These are phyloP conservation scores for Chamaetylas fuelleborni DNA, from an alignment of 2,113 vertebrate genomes.

Conservation along the genomic window DNA sequence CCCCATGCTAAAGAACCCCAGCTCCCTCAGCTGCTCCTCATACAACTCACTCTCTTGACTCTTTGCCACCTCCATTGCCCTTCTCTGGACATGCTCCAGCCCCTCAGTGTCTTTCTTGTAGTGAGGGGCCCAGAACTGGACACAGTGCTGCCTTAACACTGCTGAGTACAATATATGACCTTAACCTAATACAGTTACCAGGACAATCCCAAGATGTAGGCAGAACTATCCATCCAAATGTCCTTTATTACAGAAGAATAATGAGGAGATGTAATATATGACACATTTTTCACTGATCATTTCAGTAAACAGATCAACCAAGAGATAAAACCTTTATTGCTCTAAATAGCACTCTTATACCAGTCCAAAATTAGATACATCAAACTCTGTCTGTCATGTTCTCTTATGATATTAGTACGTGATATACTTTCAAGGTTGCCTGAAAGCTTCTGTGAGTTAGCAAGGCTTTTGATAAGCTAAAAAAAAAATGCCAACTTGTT, in stretches of 20 bases:
- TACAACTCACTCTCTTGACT: background rate
- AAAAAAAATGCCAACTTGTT: background rate
- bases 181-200: background rate
- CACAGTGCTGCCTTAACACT: background rate
- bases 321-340: slow-evolving; percentile 19
- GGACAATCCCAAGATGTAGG: background rate
- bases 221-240: background rate
- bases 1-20: background rate
- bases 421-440: slow-evolving; percentile 18
- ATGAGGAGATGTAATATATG: background rate
- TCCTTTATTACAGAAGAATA: background rate
- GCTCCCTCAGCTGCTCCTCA: background rate
- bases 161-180: background rate
- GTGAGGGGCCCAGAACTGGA: background rate
- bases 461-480: background rate
- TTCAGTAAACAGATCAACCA: slow-evolving; percentile 29
- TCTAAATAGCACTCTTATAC: background rate
- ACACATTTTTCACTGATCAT: background rate
- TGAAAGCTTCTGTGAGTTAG: slow-evolving; percentile 19
- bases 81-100: background rate
- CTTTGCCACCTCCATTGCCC: fast-evolving
- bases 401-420: background rate
- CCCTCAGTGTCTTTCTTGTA: background rate
- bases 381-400: background rate
- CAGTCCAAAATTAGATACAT: slow-evolving; percentile 36